Base-by-base conservation (phyloP, 2,113 vertebrate species). In the Paratilapia polleni region DNA sequence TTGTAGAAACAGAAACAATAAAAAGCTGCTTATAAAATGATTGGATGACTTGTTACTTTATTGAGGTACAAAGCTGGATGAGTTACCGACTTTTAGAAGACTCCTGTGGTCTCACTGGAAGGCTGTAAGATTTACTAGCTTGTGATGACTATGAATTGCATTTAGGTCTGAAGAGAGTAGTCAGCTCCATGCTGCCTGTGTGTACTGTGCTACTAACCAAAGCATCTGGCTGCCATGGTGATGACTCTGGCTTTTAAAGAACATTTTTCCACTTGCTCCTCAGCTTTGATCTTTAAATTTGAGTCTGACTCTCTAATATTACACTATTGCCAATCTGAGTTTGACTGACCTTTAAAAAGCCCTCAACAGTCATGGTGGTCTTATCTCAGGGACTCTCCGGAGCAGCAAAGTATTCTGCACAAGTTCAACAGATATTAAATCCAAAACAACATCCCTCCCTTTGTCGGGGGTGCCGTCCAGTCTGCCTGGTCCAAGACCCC, bases 401-500 rank as follows among this genome's bases (percentile, higher is more conserved):
- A n/a, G 63, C 63, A 26, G 52, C 47, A 8, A 20, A 10, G 6
- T 17, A 64, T 24, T 26, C 24, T 66, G 31, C 15, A 9, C 57
- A 73, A 64, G 66, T 61, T 85, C 66, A 58, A 79, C 80, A 66
- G 49, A 61, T 19, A 76, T 75, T 79, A 88, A 90, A 86, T 83
- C 86, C 75, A 78, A 62, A 78, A 83, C 77, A 88, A 88, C 80
- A 74, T 24, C 63, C 82, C 83, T 82, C 76, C 49, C 68, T 60
- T 13, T n/a, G 34, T 54, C 28, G 8, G 26, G 85, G 82, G 70
- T 66, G 80, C 82, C 59, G 11, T 64, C 80, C 80, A 83, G 83
- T 63, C 83, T 66, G 86, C 47, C 38, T 47, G 2, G 4, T 58
- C 31, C 15, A 36, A 52, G 28, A 56, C 74, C 49, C 13, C 47